Conservation (phyloP, 2,888 invertebrate species). For the Pachymerium ferrugineum region DNA sequence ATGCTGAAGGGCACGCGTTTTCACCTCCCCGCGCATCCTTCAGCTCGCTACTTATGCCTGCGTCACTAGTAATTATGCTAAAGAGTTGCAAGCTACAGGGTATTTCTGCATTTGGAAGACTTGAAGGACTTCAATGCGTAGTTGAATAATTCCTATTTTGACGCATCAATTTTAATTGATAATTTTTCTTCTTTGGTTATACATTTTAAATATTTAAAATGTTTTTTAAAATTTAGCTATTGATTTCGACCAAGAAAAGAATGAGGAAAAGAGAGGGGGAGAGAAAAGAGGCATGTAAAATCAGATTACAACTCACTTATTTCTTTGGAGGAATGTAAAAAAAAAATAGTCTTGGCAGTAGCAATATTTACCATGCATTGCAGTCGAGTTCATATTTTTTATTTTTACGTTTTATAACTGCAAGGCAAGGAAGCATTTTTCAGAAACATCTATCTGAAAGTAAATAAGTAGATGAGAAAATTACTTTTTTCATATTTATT, state of each 20-base stretch:
- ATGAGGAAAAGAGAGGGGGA: not conserved
- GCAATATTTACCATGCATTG: not conserved
- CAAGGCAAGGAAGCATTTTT: not conserved
- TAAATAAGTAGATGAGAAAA: not conserved
- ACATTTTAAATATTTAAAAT: not conserved
- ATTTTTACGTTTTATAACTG: not conserved
- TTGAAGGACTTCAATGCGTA: too few relatives aligned
- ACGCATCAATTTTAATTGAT: too few relatives aligned
- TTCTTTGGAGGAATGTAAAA: not conserved
- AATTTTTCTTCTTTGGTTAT: too few relatives aligned
- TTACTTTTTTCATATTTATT: not conserved
- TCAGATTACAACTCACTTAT: conserved; percentile 11
- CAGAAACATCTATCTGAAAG: not conserved
- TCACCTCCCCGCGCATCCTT: not conserved
- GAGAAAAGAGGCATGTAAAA: not conserved
- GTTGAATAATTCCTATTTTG: too few relatives aligned
- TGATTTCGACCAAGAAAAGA: not conserved
- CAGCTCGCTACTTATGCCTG: not conserved
- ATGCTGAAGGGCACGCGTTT: not conserved
- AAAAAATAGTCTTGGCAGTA: not conserved
- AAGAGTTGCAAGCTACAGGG: conserved; percentile 8
- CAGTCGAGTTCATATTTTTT: not conserved
- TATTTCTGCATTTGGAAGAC: not conserved
- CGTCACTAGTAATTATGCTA: conserved; percentile 10
- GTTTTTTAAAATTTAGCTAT: conserved; percentile 12